A percentile compares a stretch with the other conserved stretches of the same genome.
Conservation (phyloP, 2,113 vertebrate species). For the Melanerpes aurifrons region DNA sequence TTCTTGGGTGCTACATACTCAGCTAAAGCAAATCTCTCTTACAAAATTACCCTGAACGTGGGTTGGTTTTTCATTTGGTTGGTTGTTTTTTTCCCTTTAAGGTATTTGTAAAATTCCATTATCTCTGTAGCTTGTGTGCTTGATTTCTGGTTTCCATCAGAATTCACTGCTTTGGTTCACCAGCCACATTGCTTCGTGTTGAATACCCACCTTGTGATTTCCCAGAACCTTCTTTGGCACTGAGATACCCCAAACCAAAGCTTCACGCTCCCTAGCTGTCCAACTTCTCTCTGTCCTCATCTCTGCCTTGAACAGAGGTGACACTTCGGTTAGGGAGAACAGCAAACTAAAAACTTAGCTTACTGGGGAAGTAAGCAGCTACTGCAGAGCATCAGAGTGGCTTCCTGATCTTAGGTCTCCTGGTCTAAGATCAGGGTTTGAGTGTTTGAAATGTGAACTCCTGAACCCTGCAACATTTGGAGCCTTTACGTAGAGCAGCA, state of each 20-base stretch:
- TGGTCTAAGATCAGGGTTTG: too few species aligned
- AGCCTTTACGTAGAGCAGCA: not conserved
- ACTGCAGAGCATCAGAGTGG: accelerated
- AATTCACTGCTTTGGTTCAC: accelerated
- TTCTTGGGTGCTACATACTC: too few species aligned
- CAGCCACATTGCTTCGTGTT: not conserved
- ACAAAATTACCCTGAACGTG: not conserved
- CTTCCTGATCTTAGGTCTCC: not conserved
- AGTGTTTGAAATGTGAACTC: not conserved
- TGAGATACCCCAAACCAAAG: not conserved
- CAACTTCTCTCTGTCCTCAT: not conserved
- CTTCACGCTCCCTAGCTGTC: not conserved
- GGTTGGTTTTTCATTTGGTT: not conserved
- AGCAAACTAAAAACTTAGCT: not conserved
- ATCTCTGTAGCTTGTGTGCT: accelerated
- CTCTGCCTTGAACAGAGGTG: not conserved
- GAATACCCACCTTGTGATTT: not conserved
- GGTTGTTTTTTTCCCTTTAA: not conserved
- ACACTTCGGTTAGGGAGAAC: accelerated
- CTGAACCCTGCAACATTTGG: not conserved
- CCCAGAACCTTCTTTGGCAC: not conserved
- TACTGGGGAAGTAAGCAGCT: not conserved
- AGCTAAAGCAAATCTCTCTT: not conserved
- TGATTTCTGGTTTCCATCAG: not conserved
- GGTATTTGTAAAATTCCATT: not conserved